These are phyloP conservation scores for Mionectes olivaceus DNA, from an alignment of 2,797 vertebrate genomes.

Conservation along the genomic window DNA sequence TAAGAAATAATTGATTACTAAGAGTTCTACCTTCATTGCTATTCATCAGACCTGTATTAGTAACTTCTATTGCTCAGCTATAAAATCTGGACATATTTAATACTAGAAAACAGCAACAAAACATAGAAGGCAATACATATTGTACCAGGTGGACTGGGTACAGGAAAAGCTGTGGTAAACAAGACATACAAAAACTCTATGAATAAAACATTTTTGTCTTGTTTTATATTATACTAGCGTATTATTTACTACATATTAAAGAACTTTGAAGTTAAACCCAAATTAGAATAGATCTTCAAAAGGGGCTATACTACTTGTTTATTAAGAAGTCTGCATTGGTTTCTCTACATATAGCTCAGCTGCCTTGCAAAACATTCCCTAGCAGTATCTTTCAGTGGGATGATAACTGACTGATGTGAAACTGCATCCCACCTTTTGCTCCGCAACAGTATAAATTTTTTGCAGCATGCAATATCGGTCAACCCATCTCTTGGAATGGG, in stretches of 20 bases:
- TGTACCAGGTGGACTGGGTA: conserved; percentile 13
- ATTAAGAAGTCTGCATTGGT: not conserved
- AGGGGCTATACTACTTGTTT: not conserved
- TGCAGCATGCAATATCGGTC: not conserved
- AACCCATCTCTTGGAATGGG: not conserved
- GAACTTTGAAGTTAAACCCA: not conserved
- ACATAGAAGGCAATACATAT: conserved; percentile 1
- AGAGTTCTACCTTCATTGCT: conserved; percentile 17
- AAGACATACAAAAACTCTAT: not conserved
- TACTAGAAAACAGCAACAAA: conserved; percentile 52
- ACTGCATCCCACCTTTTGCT: not conserved
- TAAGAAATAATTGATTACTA: too few relatives aligned
- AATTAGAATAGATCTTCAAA: not conserved
- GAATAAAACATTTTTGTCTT: conserved; percentile 61
- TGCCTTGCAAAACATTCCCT: not conserved
- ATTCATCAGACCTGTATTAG: conserved; percentile 42
- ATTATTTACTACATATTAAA: conserved; percentile 6
- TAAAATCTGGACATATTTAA: conserved; percentile 66
- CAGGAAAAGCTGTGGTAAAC: conserved; percentile 7
- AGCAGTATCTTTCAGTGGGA: not conserved
- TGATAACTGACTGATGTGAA: not conserved
- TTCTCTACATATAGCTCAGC: not conserved
- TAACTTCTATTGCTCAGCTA: conserved; percentile 41
- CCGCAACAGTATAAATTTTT: not conserved
- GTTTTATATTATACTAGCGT: not conserved